These are phyloP conservation scores for Sardina pilchardus DNA, from an alignment of 2,113 vertebrate species.

Conservation along the genomic window DNA sequence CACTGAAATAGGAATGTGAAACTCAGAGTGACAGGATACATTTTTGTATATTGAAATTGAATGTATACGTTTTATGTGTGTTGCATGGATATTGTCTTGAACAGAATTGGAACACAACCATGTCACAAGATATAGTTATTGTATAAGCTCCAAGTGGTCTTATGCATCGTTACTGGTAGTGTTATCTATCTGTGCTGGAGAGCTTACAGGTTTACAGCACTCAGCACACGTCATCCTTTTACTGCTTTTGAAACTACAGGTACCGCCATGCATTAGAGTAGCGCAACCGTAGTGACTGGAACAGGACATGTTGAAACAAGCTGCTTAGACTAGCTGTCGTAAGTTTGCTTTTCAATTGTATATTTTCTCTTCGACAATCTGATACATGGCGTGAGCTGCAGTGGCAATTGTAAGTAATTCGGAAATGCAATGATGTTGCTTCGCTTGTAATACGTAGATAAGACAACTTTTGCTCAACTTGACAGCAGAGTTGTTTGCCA, in stretches of 20 bases:
- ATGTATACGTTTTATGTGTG: too few relatives aligned
- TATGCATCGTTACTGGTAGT: background rate
- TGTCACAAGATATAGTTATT: background rate
- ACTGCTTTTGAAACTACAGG: background rate
- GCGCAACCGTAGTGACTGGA: background rate
- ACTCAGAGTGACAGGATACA: too few relatives aligned
- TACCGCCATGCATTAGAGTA: background rate
- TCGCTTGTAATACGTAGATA: background rate
- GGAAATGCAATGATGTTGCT: background rate
- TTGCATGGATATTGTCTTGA: too few relatives aligned
- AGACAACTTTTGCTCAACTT: background rate
- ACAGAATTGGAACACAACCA: too few relatives aligned
- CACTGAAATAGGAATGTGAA: too few relatives aligned
- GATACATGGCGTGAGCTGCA: background rate
- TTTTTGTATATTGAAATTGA: too few relatives aligned
- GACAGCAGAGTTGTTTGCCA: background rate
- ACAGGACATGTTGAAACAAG: slow-evolving; percentile 3
- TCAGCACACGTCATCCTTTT: background rate
- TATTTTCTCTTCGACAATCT: background rate
- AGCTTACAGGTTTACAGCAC: background rate
- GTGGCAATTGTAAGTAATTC: background rate
- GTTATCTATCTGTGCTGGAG: background rate
- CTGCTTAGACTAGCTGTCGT: slow-evolving; percentile 5
- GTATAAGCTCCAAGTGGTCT: background rate
- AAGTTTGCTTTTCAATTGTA: background rate